A percentile compares a stretch with the other conserved stretches of the same genome.
Conservation (phyloP, 2,888 invertebrate genomes). For the Cyclophora punctaria region DNA sequence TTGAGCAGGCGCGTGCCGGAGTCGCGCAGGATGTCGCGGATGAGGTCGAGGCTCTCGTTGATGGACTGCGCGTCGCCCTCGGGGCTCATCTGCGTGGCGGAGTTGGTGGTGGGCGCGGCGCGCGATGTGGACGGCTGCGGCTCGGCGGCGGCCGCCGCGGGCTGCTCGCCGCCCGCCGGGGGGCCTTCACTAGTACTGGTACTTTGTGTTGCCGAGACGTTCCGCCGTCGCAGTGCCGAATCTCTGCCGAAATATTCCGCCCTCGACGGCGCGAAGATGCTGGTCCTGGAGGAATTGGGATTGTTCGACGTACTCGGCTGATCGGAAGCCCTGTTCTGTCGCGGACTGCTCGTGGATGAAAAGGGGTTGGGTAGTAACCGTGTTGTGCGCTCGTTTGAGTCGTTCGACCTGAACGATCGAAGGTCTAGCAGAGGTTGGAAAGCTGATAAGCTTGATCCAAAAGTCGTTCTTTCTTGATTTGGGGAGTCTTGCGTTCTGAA, state of each 20-base stretch:
- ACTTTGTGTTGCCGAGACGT: constrained; percentile 25
- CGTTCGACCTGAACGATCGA: constrained; percentile 33
- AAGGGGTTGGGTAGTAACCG: constrained; percentile 60
- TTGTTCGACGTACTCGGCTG: constrained; percentile 26
- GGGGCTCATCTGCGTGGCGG: constrained; percentile 49
- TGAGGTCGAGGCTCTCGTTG: constrained; percentile 62
- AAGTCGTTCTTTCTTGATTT: constrained; percentile 39
- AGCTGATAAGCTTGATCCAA: constrained; percentile 58
- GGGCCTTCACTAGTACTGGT: constrained; percentile 5
- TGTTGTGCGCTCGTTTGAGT: constrained; percentile 42
- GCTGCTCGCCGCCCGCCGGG: too few species aligned
- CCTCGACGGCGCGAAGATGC: constrained; percentile 51
- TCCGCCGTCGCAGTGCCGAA: constrained; percentile 34
- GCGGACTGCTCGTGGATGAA: constrained; percentile 33
- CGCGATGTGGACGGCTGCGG: constrained; percentile 23
- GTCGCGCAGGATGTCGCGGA: constrained; percentile 64
- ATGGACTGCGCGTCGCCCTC: constrained; percentile 59
- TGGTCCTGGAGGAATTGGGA: constrained; percentile 43
- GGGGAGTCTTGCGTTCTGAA: constrained; percentile 39
- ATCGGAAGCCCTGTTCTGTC: constrained; percentile 11
- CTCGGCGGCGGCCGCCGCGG: constrained; percentile 19
- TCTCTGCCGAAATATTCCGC: constrained; percentile 28
- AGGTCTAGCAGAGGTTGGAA: constrained; percentile 52
- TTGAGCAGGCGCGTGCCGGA: constrained; percentile 64
- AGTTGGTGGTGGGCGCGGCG: constrained; percentile 33